Conservation (phyloP, 2,888 invertebrate species). For the Dolichomitus sp. region DNA sequence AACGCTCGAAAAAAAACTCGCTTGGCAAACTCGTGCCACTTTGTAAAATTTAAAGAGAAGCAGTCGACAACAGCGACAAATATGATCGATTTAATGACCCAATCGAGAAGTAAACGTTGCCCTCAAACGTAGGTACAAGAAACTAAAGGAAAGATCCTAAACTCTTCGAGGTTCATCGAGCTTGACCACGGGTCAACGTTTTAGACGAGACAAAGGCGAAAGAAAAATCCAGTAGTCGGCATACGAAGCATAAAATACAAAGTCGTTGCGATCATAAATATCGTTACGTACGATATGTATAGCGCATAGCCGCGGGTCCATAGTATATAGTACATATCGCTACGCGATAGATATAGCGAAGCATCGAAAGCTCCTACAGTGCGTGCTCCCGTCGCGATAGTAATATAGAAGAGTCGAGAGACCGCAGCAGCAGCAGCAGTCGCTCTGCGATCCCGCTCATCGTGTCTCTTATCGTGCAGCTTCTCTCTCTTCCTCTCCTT, state of each 20-base stretch:
- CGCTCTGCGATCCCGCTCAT: background rate
- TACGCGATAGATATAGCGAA: constrained; percentile 4
- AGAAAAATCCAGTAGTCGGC: background rate
- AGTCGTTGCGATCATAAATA: constrained; percentile 38
- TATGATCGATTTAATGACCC: background rate
- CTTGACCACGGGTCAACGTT: background rate
- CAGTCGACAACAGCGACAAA: background rate
- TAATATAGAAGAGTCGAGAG: constrained; percentile 6
- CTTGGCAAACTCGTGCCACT: background rate
- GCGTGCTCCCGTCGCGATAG: constrained; percentile 30
- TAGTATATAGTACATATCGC: background rate
- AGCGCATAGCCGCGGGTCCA: constrained; percentile 30
- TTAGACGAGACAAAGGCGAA: background rate
- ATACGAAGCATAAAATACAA: background rate
- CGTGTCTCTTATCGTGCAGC: constrained; percentile 8
- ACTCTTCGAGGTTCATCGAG: background rate
- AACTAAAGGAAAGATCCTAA: background rate
- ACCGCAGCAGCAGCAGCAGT: background rate
- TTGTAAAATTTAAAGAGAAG: background rate
- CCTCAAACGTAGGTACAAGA: background rate
- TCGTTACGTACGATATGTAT: constrained; percentile 30
- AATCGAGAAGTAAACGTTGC: background rate
- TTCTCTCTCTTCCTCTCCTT: constrained; percentile 28
- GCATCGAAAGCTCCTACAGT: constrained; percentile 9
- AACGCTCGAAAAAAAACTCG: background rate